Percentiles rank a stretch among this genome's conserved stretches.
Conservation (phyloP, 2,888 invertebrate genomes). For the Tiphia femorata region DNA sequence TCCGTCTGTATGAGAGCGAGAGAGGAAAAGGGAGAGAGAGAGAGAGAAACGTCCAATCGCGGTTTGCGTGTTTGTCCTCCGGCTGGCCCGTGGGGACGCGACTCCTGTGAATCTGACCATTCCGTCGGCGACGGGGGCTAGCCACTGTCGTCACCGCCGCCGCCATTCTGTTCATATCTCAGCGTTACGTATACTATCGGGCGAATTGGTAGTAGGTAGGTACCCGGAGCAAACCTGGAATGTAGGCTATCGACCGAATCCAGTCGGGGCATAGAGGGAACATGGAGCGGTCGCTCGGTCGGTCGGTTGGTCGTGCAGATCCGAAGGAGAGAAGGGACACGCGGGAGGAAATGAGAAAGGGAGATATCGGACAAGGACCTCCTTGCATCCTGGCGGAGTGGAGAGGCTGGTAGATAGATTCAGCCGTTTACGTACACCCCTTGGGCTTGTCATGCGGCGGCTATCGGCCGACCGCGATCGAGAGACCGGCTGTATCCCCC, state of each 20-base stretch:
- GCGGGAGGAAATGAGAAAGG: background rate
- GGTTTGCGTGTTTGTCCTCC: slow-evolving; percentile 11
- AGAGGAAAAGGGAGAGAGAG: background rate
- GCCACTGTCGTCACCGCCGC: slow-evolving; percentile 9
- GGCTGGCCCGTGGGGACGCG: background rate
- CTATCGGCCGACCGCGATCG: slow-evolving; percentile 52
- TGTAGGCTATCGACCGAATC: slow-evolving; percentile 47
- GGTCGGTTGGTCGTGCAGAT: background rate
- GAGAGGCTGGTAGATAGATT: slow-evolving; percentile 45
- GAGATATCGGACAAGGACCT: slow-evolving; percentile 40
- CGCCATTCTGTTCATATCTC: slow-evolving; percentile 18
- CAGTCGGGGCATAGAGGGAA: slow-evolving; percentile 29
- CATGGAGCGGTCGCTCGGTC: no score
- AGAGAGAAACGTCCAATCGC: background rate
- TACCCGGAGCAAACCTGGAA: slow-evolving; percentile 27
- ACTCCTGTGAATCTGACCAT: slow-evolving; percentile 4
- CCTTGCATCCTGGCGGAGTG: slow-evolving; percentile 35
- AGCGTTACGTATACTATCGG: slow-evolving; percentile 33
- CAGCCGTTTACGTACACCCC: slow-evolving; percentile 54
- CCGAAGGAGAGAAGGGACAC: background rate
- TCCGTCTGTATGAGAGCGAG: no score
- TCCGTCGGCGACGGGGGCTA: slow-evolving; percentile 1
- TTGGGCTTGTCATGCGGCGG: slow-evolving; percentile 54
- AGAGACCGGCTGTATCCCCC: slow-evolving; percentile 49
- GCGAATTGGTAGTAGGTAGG: slow-evolving; percentile 40